Evolutionary conservation across 2,888 invertebrate genomes (phyloP).

Genomic region (Linyphia triangularis): DNA sequence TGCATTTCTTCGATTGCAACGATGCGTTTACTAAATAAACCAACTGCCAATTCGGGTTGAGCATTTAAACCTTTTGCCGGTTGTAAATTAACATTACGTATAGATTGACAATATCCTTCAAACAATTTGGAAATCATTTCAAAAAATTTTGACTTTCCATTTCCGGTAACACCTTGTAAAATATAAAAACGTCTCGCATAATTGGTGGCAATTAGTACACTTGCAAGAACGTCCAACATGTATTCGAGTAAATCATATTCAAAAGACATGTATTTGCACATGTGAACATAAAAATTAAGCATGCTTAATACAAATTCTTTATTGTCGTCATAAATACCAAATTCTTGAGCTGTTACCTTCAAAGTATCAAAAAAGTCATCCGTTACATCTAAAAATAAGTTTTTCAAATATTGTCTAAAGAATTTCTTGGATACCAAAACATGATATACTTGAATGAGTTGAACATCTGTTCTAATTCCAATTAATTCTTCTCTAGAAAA

Average conservation of each 20-base stretch:
- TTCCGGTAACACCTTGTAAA: constrained; percentile 45
- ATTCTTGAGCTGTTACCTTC: background rate
- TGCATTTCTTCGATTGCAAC: constrained; percentile 23
- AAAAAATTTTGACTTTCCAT: constrained; percentile 47
- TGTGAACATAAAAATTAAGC: constrained; percentile 46
- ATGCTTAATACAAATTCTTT: background rate
- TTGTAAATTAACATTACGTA: constrained; percentile 26
- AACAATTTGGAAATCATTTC: constrained; percentile 34
- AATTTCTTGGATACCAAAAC: background rate
- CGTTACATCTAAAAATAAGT: constrained; percentile 9
- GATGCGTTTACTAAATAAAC: constrained; percentile 25
- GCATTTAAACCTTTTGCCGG: background rate
- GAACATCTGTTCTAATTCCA: too few species aligned
- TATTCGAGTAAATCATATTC: constrained; percentile 45
- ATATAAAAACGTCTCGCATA: constrained; percentile 48
- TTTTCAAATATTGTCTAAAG: constrained; percentile 40
- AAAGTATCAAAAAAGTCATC: constrained; percentile 28
- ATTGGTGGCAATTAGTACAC: constrained; percentile 47
- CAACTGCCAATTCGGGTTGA: constrained; percentile 13
- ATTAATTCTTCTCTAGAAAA: background rate
- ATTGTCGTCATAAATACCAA: too few species aligned
- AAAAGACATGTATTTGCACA: constrained; percentile 52
- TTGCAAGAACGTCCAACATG: constrained; percentile 36
- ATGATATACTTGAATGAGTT: too few species aligned
- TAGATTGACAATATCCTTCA: constrained; percentile 1